Percentiles rank a stretch among this genome's conserved stretches.
Conservation (phyloP, 2,888 invertebrate species). For the Lucinisca nassula region DNA sequence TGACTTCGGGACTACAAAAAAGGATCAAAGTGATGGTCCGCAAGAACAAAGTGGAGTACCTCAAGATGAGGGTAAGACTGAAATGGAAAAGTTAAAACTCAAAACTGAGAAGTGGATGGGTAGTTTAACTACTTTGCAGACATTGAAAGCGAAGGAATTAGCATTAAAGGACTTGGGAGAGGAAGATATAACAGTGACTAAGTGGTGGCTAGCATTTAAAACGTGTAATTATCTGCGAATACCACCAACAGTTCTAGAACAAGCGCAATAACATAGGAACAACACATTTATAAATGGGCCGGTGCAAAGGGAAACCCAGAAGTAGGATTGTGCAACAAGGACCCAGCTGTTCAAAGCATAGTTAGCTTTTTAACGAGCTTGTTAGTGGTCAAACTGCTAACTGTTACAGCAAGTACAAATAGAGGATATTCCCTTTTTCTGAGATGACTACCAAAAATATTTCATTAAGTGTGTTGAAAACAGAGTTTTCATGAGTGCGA, state of each 20-base stretch:
- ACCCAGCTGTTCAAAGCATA: too few species aligned
- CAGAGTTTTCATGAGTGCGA: too few species aligned
- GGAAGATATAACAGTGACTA: conserved; percentile 71
- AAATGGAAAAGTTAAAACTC: conserved; percentile 69
- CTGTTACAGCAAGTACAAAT: too few species aligned
- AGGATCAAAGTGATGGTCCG: conserved; percentile 25
- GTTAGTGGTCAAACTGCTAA: too few species aligned
- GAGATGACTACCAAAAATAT: too few species aligned
- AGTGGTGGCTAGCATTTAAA: conserved; percentile 75
- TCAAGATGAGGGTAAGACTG: conserved; percentile 70
- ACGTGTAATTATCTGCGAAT: conserved; percentile 73
- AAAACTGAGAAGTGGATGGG: conserved; percentile 75
- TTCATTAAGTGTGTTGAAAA: too few species aligned
- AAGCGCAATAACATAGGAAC: too few species aligned
- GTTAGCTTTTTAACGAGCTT: too few species aligned
- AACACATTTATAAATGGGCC: too few species aligned
- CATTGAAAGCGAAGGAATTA: conserved; percentile 69
- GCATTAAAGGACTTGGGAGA: conserved; percentile 75
- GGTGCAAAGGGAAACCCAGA: too few species aligned
- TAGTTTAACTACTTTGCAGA: conserved; percentile 66
- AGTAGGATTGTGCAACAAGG: too few species aligned
- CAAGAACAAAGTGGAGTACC: conserved; percentile 30
- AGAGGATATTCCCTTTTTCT: too few species aligned
- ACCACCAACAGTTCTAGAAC: conserved; percentile 19
- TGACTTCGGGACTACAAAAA: conserved; percentile 37